Conservation (phyloP, 2,888 invertebrate genomes). For the Calephelis perditalis region DNA sequence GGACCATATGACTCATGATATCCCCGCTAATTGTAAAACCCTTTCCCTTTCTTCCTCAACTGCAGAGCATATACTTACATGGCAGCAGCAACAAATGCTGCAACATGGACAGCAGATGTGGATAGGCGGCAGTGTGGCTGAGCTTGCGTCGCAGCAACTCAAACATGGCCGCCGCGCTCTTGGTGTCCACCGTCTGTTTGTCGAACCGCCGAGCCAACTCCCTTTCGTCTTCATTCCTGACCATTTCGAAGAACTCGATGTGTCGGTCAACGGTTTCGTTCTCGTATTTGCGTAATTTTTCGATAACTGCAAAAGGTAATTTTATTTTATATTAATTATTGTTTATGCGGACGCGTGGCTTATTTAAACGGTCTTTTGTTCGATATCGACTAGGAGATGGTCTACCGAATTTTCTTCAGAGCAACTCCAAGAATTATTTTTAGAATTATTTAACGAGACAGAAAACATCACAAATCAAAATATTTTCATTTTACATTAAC, state of each 20-base stretch:
- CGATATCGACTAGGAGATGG: no score
- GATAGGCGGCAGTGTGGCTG: slow-evolving; percentile 94
- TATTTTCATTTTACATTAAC: no score
- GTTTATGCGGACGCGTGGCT: not conserved
- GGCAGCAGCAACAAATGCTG: slow-evolving; percentile 93
- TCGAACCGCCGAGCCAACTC: slow-evolving; percentile 94
- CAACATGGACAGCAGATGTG: slow-evolving; percentile 93
- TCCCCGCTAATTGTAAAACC: no score
- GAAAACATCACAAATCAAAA: no score
- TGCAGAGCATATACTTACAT: slow-evolving; percentile 62
- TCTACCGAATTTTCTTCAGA: no score
- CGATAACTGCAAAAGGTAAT: slow-evolving; percentile 81
- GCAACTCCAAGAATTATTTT: no score
- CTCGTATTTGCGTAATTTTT: slow-evolving; percentile 93
- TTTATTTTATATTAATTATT: not conserved
- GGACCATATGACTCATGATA: no score
- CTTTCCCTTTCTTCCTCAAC: no score
- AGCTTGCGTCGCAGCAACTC: slow-evolving; percentile 92
- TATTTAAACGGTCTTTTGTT: no score
- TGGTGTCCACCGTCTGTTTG: slow-evolving; percentile 94
- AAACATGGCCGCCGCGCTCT: slow-evolving; percentile 95
- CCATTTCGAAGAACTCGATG: slow-evolving; percentile 99
- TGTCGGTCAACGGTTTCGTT: slow-evolving; percentile 97
- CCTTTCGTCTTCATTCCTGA: slow-evolving; percentile 96
- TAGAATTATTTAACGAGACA: no score